Base-by-base conservation (phyloP, 2,888 invertebrate species). In the Cremastinae sp. region DNA sequence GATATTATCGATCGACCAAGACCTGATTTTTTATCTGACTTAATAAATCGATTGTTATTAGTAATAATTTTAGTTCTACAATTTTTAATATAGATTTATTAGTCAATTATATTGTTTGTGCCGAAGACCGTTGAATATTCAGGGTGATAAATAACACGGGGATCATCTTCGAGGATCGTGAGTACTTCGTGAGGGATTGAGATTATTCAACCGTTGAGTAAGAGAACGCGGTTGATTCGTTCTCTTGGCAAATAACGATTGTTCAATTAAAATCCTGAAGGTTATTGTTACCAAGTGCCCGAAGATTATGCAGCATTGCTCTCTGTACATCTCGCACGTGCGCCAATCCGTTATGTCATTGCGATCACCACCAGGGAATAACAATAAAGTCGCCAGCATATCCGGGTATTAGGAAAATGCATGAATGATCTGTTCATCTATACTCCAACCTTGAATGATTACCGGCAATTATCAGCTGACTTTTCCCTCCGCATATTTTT, bases 371-470 rank as follows among this genome's bases (percentile, higher is more conserved):
- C 41, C 55, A 61, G 47, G 43, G 47, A 28, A 28, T 28, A 28
- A 28, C 28, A 28, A 59, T 51, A 74, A 65, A 56, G 68, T 66
- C 66, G 56, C 56, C 61, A 61, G 47, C 22, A 51, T 51, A 59
- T 75, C 66, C 66, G 62, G 45, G 58, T 64, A 12, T 45, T 12
- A 66, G 66, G 49, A 59, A 28, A 55, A 49, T 41, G 61, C 39
- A 16, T 49, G 55, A 62, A 74, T 49, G 61, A 22, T 74, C 47
- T 68, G 43, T 61, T 2, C 68, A 55, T 74, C 68, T 74, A 51
- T 41, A 16, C 39, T 56, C 3, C 18, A 28, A 28, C 28, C 28
- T 28, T 28, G 28, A 16, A 49, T 5, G 20, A 16, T 49, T 14
- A 10, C 18, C 18, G 49, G 1, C 18, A 49, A 49, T 16, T 49